Evolutionary conservation across 1,140 invertebrate species (phyloP).

Genomic region (Potamilus streckersoni): DNA sequence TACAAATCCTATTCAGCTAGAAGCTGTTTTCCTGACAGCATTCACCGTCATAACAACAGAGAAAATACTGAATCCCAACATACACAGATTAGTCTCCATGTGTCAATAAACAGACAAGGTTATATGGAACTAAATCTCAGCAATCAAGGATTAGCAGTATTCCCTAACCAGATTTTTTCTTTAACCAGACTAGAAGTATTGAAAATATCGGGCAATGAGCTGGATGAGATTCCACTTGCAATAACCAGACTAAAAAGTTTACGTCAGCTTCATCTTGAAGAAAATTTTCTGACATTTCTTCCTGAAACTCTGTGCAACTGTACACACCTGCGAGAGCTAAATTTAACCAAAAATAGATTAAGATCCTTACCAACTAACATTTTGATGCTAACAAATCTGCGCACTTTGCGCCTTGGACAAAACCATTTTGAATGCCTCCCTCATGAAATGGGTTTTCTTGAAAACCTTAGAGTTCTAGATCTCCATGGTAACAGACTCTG

Average conservation of each 20-base stretch:
- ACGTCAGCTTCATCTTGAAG: conserved; percentile 46
- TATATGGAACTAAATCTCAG: conserved; percentile 54
- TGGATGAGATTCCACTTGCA: conserved; percentile 49
- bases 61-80: not conserved
- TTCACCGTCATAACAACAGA: not conserved
- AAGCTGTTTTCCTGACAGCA: not conserved
- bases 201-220: conserved; percentile 54
- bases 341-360: conserved; percentile 57
- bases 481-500: conserved; percentile 58
- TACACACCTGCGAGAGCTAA: conserved; percentile 49
- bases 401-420: conserved; percentile 49
- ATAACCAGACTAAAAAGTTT: conserved; percentile 51
- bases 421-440: conserved; percentile 60
- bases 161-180: conserved; percentile 55
- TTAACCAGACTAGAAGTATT: conserved; percentile 54
- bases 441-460: conserved; percentile 52
- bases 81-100: conserved; percentile 28
- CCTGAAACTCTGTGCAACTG: conserved; percentile 61
- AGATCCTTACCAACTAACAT: conserved; percentile 49
- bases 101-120: conserved; percentile 47
- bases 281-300: conserved; percentile 51
- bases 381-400: conserved; percentile 42
- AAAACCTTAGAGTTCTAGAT: conserved; percentile 50
- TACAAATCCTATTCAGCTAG: conserved; percentile 27
- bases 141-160: conserved; percentile 32